A percentile compares a stretch with the other conserved stretches of the same genome.
Conservation (phyloP, 2,888 invertebrate genomes). For the Patella ulyssiponensis region DNA sequence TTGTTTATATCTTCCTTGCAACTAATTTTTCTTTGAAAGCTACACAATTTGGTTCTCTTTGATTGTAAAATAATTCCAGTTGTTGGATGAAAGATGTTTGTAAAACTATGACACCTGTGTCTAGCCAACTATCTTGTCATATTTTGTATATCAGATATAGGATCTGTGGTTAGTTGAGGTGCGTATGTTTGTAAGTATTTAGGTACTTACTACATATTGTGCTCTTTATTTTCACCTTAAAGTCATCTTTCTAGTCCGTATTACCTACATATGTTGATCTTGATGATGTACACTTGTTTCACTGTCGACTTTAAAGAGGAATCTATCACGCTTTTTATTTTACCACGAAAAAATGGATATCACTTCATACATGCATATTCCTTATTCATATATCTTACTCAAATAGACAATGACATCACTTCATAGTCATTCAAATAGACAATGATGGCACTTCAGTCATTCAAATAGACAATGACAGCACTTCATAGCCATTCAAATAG, state of each 20-base stretch:
- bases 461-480: no score
- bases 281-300: no score
- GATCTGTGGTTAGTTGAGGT: not conserved
- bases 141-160: not conserved
- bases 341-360: no score
- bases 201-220: not conserved
- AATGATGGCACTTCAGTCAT: no score
- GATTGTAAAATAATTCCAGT: not conserved
- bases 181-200: not conserved
- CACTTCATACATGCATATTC: no score
- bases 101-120: not conserved
- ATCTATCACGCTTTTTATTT: no score
- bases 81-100: not conserved
- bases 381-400: no score
- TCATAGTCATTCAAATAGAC: no score
- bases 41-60: conserved; percentile 5
- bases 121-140: not conserved
- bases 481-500: no score
- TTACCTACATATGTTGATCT: no score
- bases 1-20: not conserved
- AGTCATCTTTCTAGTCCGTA: not conserved
- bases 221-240: conserved; percentile 2
- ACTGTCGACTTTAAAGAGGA: no score
- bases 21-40: not conserved
- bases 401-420: no score